Evolutionary conservation across 2,888 invertebrate species (phyloP).

Genomic region (Platyscelio sp.): DNA sequence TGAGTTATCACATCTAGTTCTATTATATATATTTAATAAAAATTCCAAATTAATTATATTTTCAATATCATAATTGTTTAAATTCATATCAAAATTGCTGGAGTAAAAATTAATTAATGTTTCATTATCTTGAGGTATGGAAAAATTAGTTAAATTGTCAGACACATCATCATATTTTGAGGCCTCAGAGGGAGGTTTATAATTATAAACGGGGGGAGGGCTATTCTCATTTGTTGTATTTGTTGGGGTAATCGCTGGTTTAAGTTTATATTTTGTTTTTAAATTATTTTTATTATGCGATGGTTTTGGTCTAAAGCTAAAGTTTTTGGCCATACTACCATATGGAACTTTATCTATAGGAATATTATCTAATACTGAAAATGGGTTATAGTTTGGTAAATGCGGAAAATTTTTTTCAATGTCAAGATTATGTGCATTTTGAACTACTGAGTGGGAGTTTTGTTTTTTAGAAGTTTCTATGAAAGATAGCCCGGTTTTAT

Average conservation of each 20-base stretch:
- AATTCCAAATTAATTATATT: neutral
- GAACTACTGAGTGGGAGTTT: too few species aligned
- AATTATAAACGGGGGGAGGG: too few species aligned
- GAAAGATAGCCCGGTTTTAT: neutral
- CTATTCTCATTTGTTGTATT: too few species aligned
- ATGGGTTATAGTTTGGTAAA: neutral
- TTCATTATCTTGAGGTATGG: neutral
- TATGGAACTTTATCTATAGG: neutral
- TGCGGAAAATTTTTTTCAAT: neutral
- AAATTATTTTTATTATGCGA: too few species aligned
- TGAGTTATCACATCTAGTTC: neutral
- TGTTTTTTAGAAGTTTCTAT: neutral
- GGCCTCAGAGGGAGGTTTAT: too few species aligned
- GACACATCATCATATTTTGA: neutral
- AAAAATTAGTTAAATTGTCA: too few species aligned
- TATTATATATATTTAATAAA: neutral
- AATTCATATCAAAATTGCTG: neutral
- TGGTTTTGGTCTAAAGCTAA: neutral
- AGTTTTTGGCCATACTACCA: neutral
- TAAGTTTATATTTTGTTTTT: too few species aligned
- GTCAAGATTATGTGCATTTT: neutral
- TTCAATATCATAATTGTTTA: neutral
- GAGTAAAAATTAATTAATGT: neutral
- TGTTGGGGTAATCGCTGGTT: too few species aligned
- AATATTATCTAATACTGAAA: neutral